phyloP scores from a whole-genome alignment of 1,140 invertebrate genomes.

The Monomorium pharaonis region DNA sequence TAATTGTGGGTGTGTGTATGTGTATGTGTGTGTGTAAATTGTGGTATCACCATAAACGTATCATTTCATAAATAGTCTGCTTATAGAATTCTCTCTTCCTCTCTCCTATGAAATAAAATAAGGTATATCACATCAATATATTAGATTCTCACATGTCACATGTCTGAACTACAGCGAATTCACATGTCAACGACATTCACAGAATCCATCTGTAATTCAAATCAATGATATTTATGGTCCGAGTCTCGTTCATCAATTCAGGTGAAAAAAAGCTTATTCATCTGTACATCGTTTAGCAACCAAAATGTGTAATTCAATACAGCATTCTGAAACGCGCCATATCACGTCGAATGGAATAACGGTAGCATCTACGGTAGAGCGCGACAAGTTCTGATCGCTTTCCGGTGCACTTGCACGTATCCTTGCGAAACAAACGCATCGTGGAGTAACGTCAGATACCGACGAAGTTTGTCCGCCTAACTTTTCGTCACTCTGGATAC shows the following conservation, averaged over 20 bases:
- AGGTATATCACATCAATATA: not conserved
- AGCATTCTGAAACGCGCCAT: conserved; percentile 2
- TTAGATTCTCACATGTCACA: not conserved
- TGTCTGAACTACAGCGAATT: not conserved
- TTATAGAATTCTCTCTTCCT: not conserved
- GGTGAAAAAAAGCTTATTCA: not conserved
- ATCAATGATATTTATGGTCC: not conserved
- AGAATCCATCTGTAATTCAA: not conserved
- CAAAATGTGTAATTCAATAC: not conserved
- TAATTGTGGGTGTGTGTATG: too few species aligned
- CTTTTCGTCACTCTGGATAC: conserved; percentile 17
- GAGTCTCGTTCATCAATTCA: not conserved
- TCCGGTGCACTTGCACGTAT: not conserved
- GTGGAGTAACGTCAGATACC: not conserved
- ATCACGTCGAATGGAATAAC: conserved; percentile 4
- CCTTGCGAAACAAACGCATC: not conserved
- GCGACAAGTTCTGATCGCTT: conserved; percentile 41
- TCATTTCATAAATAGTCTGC: not conserved
- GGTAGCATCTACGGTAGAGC: not conserved
- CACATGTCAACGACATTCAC: not conserved
- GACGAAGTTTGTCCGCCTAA: conserved; percentile 27
- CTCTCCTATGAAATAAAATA: not conserved
- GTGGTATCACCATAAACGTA: not conserved
- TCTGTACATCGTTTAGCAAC: not conserved
- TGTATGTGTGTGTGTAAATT: conserved; percentile 5